These are phyloP conservation scores for Bagarius yarrelli DNA, from an alignment of 2,113 vertebrate species.

Conservation along the genomic window DNA sequence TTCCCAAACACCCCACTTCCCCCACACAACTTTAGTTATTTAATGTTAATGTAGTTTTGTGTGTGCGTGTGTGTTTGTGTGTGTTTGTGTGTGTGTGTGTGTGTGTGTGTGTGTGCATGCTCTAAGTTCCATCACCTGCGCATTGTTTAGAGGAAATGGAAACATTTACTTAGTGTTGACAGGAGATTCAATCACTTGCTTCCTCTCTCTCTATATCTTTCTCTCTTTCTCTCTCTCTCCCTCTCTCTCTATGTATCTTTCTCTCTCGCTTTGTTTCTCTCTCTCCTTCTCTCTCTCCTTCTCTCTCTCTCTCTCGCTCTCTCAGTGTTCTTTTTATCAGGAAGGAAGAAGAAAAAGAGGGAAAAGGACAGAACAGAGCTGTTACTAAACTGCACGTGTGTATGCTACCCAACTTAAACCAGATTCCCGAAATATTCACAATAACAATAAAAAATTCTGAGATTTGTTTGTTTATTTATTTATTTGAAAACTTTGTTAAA, in stretches of 20 bases:
- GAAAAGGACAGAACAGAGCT: too few relatives aligned
- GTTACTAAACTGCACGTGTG: too few relatives aligned
- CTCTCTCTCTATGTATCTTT: not conserved
- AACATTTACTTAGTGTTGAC: constrained; percentile 25
- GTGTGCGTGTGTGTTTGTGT: too few relatives aligned
- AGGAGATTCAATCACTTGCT: constrained; percentile 29
- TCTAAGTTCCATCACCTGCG: constrained; percentile 29
- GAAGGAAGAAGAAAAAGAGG: too few relatives aligned
- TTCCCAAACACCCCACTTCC: constrained; percentile 1
- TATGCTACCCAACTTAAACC: too few relatives aligned
- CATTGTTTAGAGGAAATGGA: constrained; percentile 36
- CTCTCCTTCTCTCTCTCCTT: not conserved
- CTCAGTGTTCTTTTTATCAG: not conserved
- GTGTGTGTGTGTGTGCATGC: constrained; percentile 2
- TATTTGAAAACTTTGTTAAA: too few relatives aligned
- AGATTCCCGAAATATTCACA: too few relatives aligned
- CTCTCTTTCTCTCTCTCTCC: not conserved
- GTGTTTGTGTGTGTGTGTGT: not conserved
- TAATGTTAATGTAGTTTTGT: not conserved
- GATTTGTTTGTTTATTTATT: too few relatives aligned
- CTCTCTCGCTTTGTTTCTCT: not conserved
- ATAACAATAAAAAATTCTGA: too few relatives aligned
- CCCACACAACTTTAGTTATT: not conserved
- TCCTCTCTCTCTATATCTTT: constrained; percentile 15
- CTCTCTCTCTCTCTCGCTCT: not conserved